Percentiles rank a stretch among this genome's conserved stretches.
Conservation (phyloP, 1,140 invertebrate species). For the Drosophila ficusphila region DNA sequence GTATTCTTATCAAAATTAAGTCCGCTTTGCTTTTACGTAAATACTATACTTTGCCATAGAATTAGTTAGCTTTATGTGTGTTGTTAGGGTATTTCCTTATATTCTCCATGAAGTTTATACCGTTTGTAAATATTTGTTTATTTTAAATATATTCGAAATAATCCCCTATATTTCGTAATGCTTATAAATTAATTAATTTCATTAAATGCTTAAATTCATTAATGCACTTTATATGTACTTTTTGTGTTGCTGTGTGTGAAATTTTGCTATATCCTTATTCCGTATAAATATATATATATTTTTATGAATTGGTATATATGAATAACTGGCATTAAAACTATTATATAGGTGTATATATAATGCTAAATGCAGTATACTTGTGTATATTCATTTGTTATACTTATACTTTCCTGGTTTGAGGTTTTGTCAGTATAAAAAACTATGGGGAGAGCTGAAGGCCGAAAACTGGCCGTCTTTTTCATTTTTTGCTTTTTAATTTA, state of each 20-base stretch:
- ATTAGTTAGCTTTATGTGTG: slow-evolving; percentile 20
- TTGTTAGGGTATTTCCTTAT: slow-evolving; percentile 15
- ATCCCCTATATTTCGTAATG: slow-evolving; percentile 43
- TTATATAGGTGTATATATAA: slow-evolving; percentile 56
- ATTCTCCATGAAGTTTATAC: slow-evolving; percentile 34
- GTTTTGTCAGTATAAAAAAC: slow-evolving; percentile 59
- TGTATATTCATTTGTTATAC: slow-evolving; percentile 66
- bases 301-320: slow-evolving; percentile 47
- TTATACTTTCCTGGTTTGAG: slow-evolving; percentile 49
- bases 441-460: slow-evolving; percentile 12
- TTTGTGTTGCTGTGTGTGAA: slow-evolving; percentile 79
- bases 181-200: slow-evolving; percentile 82
- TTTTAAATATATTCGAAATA: slow-evolving; percentile 58
- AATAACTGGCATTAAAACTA: slow-evolving; percentile 48
- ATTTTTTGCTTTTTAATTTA: slow-evolving; percentile 28
- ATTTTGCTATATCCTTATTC: slow-evolving; percentile 67
- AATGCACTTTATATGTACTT: slow-evolving; percentile 83
- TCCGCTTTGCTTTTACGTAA: slow-evolving; percentile 25
- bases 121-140: slow-evolving; percentile 38
- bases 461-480: slow-evolving; percentile 6
- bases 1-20: slow-evolving; percentile 35
- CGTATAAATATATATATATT: slow-evolving; percentile 60
- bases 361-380: slow-evolving; percentile 78
- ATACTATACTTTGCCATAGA: slow-evolving; percentile 30
- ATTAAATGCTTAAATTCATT: slow-evolving; percentile 83